Conservation (phyloP, 2,113 vertebrate species). For the Odontophorus gujanensis region DNA sequence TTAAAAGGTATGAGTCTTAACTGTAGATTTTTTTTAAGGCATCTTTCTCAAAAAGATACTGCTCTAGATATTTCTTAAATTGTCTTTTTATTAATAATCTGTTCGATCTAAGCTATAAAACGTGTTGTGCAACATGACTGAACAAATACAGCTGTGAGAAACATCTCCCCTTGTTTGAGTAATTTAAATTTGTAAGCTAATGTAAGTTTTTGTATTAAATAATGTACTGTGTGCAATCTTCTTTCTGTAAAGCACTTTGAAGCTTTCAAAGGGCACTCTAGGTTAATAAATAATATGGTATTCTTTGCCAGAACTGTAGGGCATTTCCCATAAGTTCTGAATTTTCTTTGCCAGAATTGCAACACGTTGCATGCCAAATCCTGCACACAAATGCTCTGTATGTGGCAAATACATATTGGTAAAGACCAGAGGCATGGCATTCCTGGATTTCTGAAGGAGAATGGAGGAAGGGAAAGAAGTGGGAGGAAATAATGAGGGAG, state of each 20-base stretch:
- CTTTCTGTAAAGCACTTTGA: constrained; percentile 65
- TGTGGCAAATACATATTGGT: constrained; percentile 18
- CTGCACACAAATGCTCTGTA: constrained; percentile 47
- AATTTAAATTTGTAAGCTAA: constrained; percentile 70
- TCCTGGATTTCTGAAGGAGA: constrained; percentile 47
- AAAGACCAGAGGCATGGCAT: constrained; percentile 43
- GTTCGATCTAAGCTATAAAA: constrained; percentile 52
- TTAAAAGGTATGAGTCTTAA: neutral
- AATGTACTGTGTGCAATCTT: constrained; percentile 57
- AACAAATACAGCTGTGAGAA: constrained; percentile 51
- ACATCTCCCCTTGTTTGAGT: constrained; percentile 33
- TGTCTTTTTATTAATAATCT: constrained; percentile 60
- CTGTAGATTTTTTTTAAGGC: neutral
- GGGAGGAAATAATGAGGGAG: neutral
- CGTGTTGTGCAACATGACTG: constrained; percentile 51
- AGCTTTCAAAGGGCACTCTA: constrained; percentile 65
- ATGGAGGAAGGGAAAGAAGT: constrained; percentile 1
- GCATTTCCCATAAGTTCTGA: constrained; percentile 57
- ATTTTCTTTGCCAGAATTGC: constrained; percentile 56
- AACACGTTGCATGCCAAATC: constrained; percentile 58
- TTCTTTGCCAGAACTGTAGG: constrained; percentile 66
- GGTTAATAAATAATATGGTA: constrained; percentile 62
- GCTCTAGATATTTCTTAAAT: constrained; percentile 32
- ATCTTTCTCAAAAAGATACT: constrained; percentile 39
- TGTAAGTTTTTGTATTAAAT: constrained; percentile 67